Evolutionary conservation across 1,140 invertebrate genomes (phyloP), one percentile per base, ranked within the genome.

Genomic region (Rhagoletis pomonella): DNA sequence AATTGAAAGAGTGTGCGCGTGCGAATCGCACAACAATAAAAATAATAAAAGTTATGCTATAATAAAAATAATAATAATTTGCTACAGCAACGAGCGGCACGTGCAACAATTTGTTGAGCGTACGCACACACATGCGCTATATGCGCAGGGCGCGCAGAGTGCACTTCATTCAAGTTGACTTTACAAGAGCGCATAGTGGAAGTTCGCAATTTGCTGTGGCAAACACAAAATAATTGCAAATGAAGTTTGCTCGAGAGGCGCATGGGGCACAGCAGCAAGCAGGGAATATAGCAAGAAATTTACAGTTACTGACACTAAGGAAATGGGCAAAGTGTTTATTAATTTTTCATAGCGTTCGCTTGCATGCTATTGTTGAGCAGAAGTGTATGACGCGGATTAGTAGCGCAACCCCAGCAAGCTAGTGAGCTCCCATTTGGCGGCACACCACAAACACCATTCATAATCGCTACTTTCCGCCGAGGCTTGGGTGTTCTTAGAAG

Each of bases 221-320:
- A 81, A 81, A 81, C 55, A 19, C 29, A 81, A 81, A 81, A 81
- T 81, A 81, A 81, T 81, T 81, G 73, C 44, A 55, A 55, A 19
- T 14, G 50, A 6, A 42, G 14, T 47, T 44, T 17, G 44, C 67
- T 44, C 39, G 29, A 73, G 42, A 14, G 67, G 4, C 44, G n/a
- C 67, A 47, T n/a, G n/a, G n/a, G n/a, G n/a, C n/a, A n/a, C n/a
- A 81, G 42, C 17, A 42, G 12, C 67, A 44, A 44, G 19, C 19
- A 81, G 73, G 6, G 44, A 55, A 55, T 81, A 47, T 55, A n/a
- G 17, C 44, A 58, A 55, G 69, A 17, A 4, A 73, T n/a, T n/a
- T n/a, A n/a, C n/a, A n/a, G 6, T 62, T 62, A 55, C n/a, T 81
- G n/a, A 19, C 50, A 81, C 55, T 19, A 29, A 12, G 50, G 5